Percentiles rank a stretch among this genome's conserved stretches.
Conservation (phyloP, 1,140 invertebrate genomes). For the Popillia japonica region DNA sequence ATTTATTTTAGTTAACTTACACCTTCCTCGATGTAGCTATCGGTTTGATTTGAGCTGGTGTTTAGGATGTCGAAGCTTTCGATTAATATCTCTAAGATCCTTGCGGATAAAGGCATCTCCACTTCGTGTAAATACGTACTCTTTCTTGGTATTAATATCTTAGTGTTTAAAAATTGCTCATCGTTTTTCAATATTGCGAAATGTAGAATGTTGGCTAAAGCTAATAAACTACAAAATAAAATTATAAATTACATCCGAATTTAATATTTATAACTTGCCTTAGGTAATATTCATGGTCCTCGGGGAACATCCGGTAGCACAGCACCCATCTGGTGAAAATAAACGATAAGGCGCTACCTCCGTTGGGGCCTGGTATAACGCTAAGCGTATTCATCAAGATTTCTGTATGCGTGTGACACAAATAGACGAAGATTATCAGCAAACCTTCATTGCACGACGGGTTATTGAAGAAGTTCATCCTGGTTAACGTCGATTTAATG, state of each 20-base stretch:
- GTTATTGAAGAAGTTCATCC: conserved; percentile 37
- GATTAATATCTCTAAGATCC: conserved; percentile 20
- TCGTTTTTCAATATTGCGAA: conserved; percentile 22
- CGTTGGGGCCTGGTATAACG: conserved; percentile 34
- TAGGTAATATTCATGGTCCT: conserved; percentile 7
- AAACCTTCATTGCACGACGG: neutral
- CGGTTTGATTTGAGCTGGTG: neutral
- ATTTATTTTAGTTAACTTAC: too few species aligned
- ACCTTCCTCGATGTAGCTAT: neutral
- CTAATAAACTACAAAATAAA: conserved; percentile 23
- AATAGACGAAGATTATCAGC: conserved; percentile 34
- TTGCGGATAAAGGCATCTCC: conserved; percentile 22
- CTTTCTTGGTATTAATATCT: conserved; percentile 30
- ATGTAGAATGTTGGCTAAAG: conserved; percentile 20
- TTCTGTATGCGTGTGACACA: conserved; percentile 22
- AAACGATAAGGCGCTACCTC: conserved; percentile 28
- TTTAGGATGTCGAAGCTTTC: conserved; percentile 21
- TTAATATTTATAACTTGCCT: neutral
- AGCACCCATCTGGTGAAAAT: conserved; percentile 26
- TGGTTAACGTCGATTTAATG: conserved; percentile 36
- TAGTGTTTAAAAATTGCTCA: conserved; percentile 27
- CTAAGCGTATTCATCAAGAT: conserved; percentile 22
- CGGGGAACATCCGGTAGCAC: neutral
- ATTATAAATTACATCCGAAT: too few species aligned
- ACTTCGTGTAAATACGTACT: conserved; percentile 14